These are phyloP conservation scores for Panagrolaimus sp. DNA, from an alignment of 1,140 invertebrate species.

Conservation along the genomic window DNA sequence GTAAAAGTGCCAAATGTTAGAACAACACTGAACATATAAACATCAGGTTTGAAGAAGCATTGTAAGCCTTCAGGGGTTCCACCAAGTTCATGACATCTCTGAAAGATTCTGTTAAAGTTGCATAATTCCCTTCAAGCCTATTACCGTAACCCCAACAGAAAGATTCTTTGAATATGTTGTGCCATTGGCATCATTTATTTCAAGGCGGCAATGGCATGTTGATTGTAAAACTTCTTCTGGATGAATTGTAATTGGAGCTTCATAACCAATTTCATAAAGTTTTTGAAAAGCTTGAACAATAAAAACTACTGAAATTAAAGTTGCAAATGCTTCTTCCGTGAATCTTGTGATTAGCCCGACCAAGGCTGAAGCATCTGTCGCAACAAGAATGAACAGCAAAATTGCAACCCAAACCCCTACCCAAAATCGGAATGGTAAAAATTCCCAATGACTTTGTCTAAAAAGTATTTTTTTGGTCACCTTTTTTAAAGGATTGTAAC, in stretches of 20 bases:
- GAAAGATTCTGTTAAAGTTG: background rate
- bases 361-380: conserved; percentile 59
- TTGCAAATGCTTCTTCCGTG: conserved; percentile 63
- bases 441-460: conserved; percentile 58
- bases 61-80: conserved; percentile 35
- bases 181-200: conserved; percentile 22
- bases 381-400: conserved; percentile 60
- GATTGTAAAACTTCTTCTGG: conserved; percentile 33
- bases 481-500: background rate
- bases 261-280: conserved; percentile 35
- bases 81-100: conserved; percentile 36
- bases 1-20: conserved; percentile 87
- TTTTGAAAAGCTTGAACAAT: conserved; percentile 61
- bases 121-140: too few species aligned
- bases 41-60: conserved; percentile 69
- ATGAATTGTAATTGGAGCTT: conserved; percentile 28
- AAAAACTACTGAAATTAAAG: conserved; percentile 62
- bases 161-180: conserved; percentile 22
- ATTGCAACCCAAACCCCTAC: conserved; percentile 61
- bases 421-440: conserved; percentile 61
- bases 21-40: conserved; percentile 90
- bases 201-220: conserved; percentile 31
- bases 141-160: conserved; percentile 24
- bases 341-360: conserved; percentile 61
- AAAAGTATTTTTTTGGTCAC: background rate